phyloP scores from a whole-genome alignment of 2,113 vertebrate genomes.

The Eira barbara region DNA sequence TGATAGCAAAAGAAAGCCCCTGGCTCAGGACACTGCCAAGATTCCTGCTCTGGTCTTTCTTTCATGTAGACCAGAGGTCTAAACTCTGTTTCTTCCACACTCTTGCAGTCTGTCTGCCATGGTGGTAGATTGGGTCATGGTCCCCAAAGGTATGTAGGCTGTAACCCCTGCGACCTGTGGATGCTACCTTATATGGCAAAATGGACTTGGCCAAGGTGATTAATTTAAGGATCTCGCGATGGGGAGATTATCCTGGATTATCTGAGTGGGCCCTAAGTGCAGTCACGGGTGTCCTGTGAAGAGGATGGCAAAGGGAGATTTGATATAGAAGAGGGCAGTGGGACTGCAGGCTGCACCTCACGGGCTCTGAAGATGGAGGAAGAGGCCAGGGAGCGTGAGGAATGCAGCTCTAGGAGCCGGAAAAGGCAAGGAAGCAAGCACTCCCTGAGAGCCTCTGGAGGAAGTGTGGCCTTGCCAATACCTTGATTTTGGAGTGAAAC shows the following conservation, averaged over 20 bases:
- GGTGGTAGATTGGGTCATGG: background rate
- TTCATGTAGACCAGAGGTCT: background rate
- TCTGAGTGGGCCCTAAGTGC: background rate
- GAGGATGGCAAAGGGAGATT: background rate
- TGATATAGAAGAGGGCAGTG: background rate
- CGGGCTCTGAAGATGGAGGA: background rate
- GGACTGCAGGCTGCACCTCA: background rate
- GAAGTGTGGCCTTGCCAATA: background rate
- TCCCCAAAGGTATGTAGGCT: background rate
- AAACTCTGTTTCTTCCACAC: background rate
- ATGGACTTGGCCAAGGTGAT: background rate
- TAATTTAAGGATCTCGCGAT: background rate
- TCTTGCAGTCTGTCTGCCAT: background rate
- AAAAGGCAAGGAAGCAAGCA: background rate
- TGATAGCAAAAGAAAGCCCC: background rate
- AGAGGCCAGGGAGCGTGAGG: conserved; percentile 1
- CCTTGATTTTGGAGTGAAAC: background rate
- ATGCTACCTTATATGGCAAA: background rate
- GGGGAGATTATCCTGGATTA: background rate
- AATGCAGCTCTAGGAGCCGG: background rate
- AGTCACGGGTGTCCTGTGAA: background rate
- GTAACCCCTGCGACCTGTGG: background rate
- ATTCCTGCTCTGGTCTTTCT: background rate
- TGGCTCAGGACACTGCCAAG: background rate
- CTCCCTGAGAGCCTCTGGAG: background rate